A percentile compares a stretch with the other conserved stretches of the same genome.
Conservation (phyloP, 2,113 vertebrate genomes). For the Notothenia rossii region DNA sequence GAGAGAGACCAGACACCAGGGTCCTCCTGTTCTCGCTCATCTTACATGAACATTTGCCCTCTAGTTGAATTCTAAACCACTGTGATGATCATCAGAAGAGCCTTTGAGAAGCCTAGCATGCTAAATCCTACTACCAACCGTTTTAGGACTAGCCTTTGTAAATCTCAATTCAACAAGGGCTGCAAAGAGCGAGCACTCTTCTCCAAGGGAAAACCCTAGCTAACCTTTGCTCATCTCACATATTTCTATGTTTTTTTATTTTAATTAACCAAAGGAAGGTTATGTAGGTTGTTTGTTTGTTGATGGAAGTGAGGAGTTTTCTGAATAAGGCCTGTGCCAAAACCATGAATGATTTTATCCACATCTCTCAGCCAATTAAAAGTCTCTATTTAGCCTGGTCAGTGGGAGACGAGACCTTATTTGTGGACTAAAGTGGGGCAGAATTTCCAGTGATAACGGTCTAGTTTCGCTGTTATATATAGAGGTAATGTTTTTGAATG, state of each 20-base stretch:
- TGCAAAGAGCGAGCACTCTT: constrained; percentile 60
- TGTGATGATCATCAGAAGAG: constrained; percentile 83
- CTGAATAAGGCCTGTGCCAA: constrained; percentile 60
- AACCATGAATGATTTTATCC: constrained; percentile 41
- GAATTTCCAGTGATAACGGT: constrained; percentile 28
- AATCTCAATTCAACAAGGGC: constrained; percentile 64
- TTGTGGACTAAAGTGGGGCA: constrained; percentile 35
- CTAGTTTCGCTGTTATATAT: constrained; percentile 38
- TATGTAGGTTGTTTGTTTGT: constrained; percentile 40
- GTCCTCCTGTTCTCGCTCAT: constrained; percentile 50
- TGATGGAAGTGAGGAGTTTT: constrained; percentile 38
- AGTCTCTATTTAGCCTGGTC: constrained; percentile 31
- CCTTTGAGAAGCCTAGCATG: constrained; percentile 66
- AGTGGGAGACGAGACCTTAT: constrained; percentile 33
- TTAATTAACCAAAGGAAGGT: constrained; percentile 77
- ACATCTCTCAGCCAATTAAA: constrained; percentile 54
- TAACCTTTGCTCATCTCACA: constrained; percentile 49
- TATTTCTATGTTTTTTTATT: constrained; percentile 33
- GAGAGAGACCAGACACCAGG: constrained; percentile 58
- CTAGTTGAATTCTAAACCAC: constrained; percentile 78
- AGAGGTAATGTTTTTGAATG: constrained; percentile 44
- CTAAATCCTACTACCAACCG: constrained; percentile 38
- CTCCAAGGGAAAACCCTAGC: constrained; percentile 39
- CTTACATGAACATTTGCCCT: constrained; percentile 65
- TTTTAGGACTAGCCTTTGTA: constrained; percentile 59